Base-by-base conservation (phyloP, 2,888 invertebrate species). In the Pristionchus exspectatus region DNA sequence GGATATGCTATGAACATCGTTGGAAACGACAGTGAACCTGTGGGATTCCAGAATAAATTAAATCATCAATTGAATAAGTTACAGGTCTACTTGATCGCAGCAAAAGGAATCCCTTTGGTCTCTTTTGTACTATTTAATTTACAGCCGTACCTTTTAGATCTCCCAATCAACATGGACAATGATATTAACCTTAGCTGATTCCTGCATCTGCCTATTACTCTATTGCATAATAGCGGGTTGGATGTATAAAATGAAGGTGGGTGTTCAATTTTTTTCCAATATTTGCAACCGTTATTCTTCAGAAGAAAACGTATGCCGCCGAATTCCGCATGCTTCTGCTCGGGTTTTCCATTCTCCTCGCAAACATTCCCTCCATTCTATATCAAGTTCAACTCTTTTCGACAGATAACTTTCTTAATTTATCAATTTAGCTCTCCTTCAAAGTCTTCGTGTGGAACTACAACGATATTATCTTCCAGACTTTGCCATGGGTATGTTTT, bases 291-390 rank as follows among this genome's bases (percentile, higher is more conserved):
- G 4, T 24, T 27, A n/a, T 30, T 72, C 24, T 27, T 54, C 18
- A 54, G 81, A 81, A 44, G 33, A 81, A 50, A 50, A 44, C 81
- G 5, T 54, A 50, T 27, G 50, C 81, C 27, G 27, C 81, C n/a
- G 81, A 81, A 44, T 21, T 81, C 12, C 50, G 81, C 9, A 81
- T 81, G 81, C 12, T 81, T 27, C 14, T 81, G 81, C 81, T 81
- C 14, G 81, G 81, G 54, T 81, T 81, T 50, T 33, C 18, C 16
- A 81, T 81, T 24, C 50, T 81, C 7, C 50, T 81, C 16, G 21
- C 81, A 10, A 81, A 81, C 50, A 81, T 50, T 16, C 81, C 81
- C 16, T 54, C 81, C 10, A 27, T 54, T 16, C 10, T 81, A 4
- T 81, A 81, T 54, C 81, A 81, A 44, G 81, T 77, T 21, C 10